A percentile compares a stretch with the other conserved stretches of the same genome.
Conservation (phyloP, 2,797 vertebrate genomes). For the Danio choprae region DNA sequence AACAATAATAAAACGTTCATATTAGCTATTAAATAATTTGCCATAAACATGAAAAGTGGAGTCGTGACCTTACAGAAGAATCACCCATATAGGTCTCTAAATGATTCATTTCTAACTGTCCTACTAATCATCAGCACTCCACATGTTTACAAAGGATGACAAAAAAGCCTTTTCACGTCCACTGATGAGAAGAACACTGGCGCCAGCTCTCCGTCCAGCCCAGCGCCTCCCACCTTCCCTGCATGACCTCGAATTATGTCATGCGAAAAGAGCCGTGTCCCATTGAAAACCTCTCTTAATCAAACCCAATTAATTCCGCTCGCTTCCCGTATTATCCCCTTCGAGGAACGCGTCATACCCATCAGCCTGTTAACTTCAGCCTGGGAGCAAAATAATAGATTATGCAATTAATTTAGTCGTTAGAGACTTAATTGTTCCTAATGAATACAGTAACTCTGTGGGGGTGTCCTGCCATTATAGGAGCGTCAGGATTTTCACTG, state of each 20-base stretch:
- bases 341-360: conserved; percentile 75
- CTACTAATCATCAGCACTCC: conserved; percentile 28
- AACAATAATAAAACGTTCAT: no score
- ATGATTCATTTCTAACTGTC: conserved; percentile 14
- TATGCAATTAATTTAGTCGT: conserved; percentile 83
- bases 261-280: conserved; percentile 84
- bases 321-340: conserved; percentile 83
- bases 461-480: conserved; percentile 40
- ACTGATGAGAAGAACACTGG: conserved; percentile 70
- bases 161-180: conserved; percentile 43
- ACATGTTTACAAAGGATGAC: conserved; percentile 48
- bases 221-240: conserved; percentile 54
- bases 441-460: conserved; percentile 71
- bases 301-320: conserved; percentile 91
- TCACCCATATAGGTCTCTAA: background rate
- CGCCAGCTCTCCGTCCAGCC: conserved; percentile 77
- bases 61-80: background rate
- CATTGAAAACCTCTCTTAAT: conserved; percentile 84
- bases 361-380: conserved; percentile 82
- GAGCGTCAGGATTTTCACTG: conserved; percentile 33
- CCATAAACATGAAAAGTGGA: no score
- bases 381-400: conserved; percentile 80
- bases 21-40: background rate
- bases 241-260: conserved; percentile 86
- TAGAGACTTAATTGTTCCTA: conserved; percentile 78